These are phyloP conservation scores for Drosophila mulleri DNA, from an alignment of 2,888 invertebrate species.

Conservation along the genomic window DNA sequence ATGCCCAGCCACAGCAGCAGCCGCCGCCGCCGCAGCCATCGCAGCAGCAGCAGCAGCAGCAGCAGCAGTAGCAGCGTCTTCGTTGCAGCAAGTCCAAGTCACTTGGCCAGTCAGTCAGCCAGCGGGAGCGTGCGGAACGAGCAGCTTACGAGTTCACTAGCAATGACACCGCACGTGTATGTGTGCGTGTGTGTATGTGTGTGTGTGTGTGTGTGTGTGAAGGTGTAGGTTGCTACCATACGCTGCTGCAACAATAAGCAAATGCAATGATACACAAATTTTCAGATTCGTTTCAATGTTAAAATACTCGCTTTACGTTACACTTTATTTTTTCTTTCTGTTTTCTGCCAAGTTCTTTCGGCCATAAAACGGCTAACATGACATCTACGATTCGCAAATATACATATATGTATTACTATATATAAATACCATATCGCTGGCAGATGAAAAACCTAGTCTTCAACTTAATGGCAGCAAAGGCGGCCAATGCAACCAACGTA, in stretches of 20 bases:
- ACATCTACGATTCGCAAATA: not conserved
- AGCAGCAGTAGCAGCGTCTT: constrained; percentile 53
- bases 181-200: constrained; percentile 1
- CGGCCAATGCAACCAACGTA: constrained; percentile 4
- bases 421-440: not conserved
- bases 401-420: not conserved
- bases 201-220: constrained; percentile 34
- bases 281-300: constrained; percentile 31
- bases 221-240: constrained; percentile 73
- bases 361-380: constrained; percentile 6
- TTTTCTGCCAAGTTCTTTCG: constrained; percentile 23
- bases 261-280: constrained; percentile 22
- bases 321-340: not conserved
- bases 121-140: constrained; percentile 62
- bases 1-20: constrained; percentile 65
- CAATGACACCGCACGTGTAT: constrained; percentile 61
- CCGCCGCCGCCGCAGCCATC: constrained; percentile 8
- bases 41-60: not conserved
- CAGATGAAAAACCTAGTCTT: constrained; percentile 4
- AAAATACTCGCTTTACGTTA: constrained; percentile 16
- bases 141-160: constrained; percentile 61
- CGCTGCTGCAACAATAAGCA: constrained; percentile 38
- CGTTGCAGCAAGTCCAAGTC: constrained; percentile 74
- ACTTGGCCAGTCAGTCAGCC: constrained; percentile 71
- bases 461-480: not conserved